A percentile compares a stretch with the other conserved stretches of the same genome.
phyloP scores from a whole-genome alignment of 2,888 invertebrate genomes.

The Synanthedon formicaeformis region DNA sequence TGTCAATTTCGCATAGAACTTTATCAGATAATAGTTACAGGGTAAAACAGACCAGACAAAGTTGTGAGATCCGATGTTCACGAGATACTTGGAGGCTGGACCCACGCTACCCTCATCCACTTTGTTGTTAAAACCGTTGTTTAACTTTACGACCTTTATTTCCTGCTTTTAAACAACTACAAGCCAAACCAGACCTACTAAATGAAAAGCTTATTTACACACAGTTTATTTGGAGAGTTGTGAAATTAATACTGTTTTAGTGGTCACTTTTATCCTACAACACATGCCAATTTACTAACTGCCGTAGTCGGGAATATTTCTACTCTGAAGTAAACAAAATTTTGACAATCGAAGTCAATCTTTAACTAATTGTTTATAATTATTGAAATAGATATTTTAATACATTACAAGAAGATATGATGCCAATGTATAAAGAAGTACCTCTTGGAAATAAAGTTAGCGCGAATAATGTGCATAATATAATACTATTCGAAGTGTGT shows the following conservation, averaged over 20 bases:
- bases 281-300: slow-evolving; percentile 36
- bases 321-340: slow-evolving; percentile 17
- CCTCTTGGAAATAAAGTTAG: slow-evolving; percentile 14
- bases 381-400: slow-evolving; percentile 35
- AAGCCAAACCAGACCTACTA: slow-evolving; percentile 35
- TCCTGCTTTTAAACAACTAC: slow-evolving; percentile 46
- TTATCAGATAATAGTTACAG: slow-evolving; percentile 18
- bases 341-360: slow-evolving; percentile 1
- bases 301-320: slow-evolving; percentile 18
- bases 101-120: slow-evolving; percentile 55
- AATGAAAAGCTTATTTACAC: slow-evolving; percentile 29
- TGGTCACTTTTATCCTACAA: slow-evolving; percentile 12
- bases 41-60: slow-evolving; percentile 44
- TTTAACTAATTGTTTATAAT: slow-evolving; percentile 8
- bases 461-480: slow-evolving; percentile 43
- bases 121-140: slow-evolving; percentile 42
- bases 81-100: slow-evolving; percentile 66
- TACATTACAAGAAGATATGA: slow-evolving; percentile 55
- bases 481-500: slow-evolving; percentile 42
- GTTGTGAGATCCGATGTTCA: slow-evolving; percentile 38
- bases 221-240: slow-evolving; percentile 37
- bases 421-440: slow-evolving; percentile 17
- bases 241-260: slow-evolving; percentile 19
- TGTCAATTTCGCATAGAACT: slow-evolving; percentile 30
- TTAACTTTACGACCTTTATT: slow-evolving; percentile 29